phyloP scores from a whole-genome alignment of 2,888 invertebrate genomes.

The Hoplodrina ambigua region DNA sequence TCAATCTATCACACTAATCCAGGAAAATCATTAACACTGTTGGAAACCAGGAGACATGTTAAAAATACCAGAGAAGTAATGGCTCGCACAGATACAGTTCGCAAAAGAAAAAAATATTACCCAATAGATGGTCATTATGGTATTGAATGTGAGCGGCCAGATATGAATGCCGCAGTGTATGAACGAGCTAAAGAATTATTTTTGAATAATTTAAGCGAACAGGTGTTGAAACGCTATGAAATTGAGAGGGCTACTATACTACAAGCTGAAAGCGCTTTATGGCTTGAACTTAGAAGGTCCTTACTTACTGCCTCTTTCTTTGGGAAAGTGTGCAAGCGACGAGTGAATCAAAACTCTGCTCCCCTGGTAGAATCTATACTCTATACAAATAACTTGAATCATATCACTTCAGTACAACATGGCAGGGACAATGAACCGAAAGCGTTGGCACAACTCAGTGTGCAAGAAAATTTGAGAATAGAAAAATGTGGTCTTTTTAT shows the following conservation, averaged over 20 bases:
- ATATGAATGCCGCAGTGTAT: not conserved
- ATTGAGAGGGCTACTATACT: constrained; percentile 41
- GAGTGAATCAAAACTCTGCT: constrained; percentile 18
- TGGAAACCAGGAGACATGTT: not conserved
- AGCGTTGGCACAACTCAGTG: constrained; percentile 7
- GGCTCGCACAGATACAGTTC: not conserved
- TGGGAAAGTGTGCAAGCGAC: constrained; percentile 14
- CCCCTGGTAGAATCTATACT: constrained; percentile 15
- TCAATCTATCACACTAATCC: not conserved
- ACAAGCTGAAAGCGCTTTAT: constrained; percentile 14
- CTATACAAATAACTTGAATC: constrained; percentile 2
- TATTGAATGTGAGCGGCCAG: constrained; percentile 4
- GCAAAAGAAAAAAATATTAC: constrained; percentile 3
- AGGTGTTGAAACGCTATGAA: constrained; percentile 31
- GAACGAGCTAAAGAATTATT: not conserved
- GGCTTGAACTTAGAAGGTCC: constrained; percentile 12
- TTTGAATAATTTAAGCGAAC: constrained; percentile 26
- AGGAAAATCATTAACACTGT: constrained; percentile 4
- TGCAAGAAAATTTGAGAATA: constrained; percentile 5
- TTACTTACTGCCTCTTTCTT: constrained; percentile 16
- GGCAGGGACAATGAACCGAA: constrained; percentile 7
- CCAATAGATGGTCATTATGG: constrained; percentile 16
- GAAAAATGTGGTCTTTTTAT: constrained; percentile 21
- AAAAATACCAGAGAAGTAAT: constrained; percentile 14
- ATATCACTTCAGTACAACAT: constrained; percentile 15